A percentile compares a stretch with the other conserved stretches of the same genome.
Conservation (phyloP, 2,797 vertebrate genomes). For the Danionella dracula region DNA sequence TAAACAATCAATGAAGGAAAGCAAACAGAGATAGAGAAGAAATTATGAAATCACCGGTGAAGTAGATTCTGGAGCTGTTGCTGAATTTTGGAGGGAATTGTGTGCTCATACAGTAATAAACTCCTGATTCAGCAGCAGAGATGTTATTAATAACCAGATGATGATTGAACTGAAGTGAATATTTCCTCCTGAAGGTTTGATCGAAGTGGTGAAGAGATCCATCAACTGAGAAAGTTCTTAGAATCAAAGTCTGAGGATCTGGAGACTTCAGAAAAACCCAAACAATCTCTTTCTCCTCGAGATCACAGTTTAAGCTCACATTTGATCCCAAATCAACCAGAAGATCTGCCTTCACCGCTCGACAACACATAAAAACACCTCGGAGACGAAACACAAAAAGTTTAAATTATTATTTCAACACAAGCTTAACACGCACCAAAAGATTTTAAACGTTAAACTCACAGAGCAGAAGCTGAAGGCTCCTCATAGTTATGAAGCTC, state of each 20-base stretch:
- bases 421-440: too few species aligned
- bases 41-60: background rate
- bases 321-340: constrained; percentile 20
- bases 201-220: background rate
- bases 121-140: constrained; percentile 21
- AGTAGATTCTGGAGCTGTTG: constrained; percentile 8
- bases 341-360: background rate
- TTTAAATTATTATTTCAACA: too few species aligned
- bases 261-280: background rate
- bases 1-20: too few species aligned
- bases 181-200: background rate
- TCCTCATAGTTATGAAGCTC: too few species aligned
- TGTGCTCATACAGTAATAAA: constrained; percentile 22
- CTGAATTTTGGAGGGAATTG: background rate
- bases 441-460: too few species aligned
- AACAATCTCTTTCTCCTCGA: background rate
- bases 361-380: background rate
- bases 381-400: background rate
- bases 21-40: too few species aligned
- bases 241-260: constrained; percentile 8
- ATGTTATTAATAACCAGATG: constrained; percentile 18
- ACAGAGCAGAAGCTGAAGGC: too few species aligned
- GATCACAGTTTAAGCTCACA: constrained; percentile 25
- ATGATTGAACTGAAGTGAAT: constrained; percentile 17
- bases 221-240: background rate